These are phyloP conservation scores for Muscidifurax raptorellus DNA, from an alignment of 1,140 invertebrate species.

Conservation along the genomic window DNA sequence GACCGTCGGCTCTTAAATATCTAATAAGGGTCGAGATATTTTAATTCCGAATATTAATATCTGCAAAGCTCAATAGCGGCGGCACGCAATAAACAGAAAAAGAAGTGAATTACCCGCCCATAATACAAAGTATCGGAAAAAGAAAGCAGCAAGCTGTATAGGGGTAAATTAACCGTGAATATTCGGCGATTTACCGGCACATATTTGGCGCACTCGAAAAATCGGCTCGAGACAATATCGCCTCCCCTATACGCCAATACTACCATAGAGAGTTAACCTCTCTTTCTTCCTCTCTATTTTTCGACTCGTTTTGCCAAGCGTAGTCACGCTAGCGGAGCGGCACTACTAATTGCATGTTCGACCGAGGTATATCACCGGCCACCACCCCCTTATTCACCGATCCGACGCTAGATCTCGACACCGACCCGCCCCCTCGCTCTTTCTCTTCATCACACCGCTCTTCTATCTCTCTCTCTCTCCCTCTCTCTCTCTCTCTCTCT, in stretches of 20 bases:
- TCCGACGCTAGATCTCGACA: constrained; percentile 55
- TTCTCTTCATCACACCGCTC: constrained; percentile 29
- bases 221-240: constrained; percentile 23
- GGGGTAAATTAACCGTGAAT: constrained; percentile 35
- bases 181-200: constrained; percentile 48
- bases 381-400: constrained; percentile 56
- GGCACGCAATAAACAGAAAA: neutral
- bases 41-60: constrained; percentile 21
- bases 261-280: neutral
- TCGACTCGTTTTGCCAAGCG: constrained; percentile 12
- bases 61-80: neutral
- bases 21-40: no score
- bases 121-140: neutral
- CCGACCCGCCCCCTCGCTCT: constrained; percentile 51
- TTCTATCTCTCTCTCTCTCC: neutral
- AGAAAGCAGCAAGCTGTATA: neutral
- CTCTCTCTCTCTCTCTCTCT: neutral
- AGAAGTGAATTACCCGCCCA: neutral
- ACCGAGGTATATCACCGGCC: constrained; percentile 69
- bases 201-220: constrained; percentile 44
- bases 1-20: no score
- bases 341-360: constrained; percentile 71
- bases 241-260: neutral
- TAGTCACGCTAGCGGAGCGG: constrained; percentile 61
- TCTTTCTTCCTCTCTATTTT: neutral